Evolutionary conservation across 2,888 invertebrate genomes (phyloP).

Genomic region (Melanotus villosus): DNA sequence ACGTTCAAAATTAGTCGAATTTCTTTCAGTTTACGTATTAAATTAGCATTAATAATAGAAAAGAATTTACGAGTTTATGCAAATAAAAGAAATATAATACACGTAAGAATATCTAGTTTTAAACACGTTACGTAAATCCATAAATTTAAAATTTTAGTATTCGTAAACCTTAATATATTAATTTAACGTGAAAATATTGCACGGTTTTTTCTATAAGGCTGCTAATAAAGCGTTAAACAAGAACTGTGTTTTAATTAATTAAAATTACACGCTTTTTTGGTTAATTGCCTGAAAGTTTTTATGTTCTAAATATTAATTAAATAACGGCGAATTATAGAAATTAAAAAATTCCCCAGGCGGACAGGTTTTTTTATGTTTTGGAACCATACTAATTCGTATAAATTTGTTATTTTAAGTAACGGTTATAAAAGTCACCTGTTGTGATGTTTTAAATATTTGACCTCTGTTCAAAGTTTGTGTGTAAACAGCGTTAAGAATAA

Average conservation of each 20-base stretch:
- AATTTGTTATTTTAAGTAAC: no score
- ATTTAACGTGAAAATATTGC: not conserved
- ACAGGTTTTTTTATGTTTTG: no score
- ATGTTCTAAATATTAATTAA: not conserved
- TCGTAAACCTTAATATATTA: conserved; percentile 15
- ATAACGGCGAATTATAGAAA: not conserved
- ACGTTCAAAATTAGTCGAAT: conserved; percentile 13
- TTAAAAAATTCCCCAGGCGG: no score
- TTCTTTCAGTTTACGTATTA: conserved; percentile 4
- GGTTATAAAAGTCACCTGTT: no score
- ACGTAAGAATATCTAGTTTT: not conserved
- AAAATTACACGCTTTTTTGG: not conserved
- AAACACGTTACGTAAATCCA: not conserved
- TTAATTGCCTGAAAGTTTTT: not conserved
- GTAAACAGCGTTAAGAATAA: no score
- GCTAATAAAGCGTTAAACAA: not conserved
- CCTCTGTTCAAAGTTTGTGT: no score
- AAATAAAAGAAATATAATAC: conserved; percentile 16
- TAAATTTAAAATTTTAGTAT: conserved; percentile 21
- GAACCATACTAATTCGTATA: no score
- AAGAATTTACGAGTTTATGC: conserved; percentile 17
- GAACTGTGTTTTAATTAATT: not conserved
- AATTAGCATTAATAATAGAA: conserved; percentile 19
- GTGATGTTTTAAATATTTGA: no score
- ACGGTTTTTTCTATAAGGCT: not conserved